Conservation (phyloP, 1,140 invertebrate species). For the Trichogramma pretiosum region DNA sequence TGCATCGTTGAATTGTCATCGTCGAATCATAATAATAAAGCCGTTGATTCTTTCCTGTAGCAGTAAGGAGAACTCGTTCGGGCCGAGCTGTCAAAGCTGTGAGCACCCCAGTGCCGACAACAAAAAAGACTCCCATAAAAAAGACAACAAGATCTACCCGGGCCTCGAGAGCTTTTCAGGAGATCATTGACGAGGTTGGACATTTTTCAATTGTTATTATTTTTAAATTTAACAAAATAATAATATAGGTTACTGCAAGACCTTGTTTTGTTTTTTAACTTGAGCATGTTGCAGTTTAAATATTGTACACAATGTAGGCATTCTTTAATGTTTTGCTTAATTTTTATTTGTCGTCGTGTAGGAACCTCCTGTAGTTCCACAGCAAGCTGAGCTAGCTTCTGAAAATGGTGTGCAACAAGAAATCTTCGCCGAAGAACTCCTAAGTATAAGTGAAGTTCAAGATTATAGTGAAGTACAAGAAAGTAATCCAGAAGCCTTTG, state of each 20-base stretch:
- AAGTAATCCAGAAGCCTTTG: conserved; percentile 13
- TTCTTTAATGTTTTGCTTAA: not conserved
- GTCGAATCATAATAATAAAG: conserved; percentile 7
- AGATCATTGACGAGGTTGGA: conserved; percentile 26
- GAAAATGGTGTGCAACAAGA: conserved; percentile 14
- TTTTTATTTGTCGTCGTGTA: not conserved
- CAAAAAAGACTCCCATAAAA: conserved; percentile 32
- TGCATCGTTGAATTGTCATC: not conserved
- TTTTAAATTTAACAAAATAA: not conserved
- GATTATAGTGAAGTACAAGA: conserved; percentile 1
- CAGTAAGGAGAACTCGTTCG: conserved; percentile 34
- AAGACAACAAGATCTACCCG: conserved; percentile 27
- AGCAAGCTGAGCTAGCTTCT: not conserved
- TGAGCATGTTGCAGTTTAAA: too few relatives aligned
- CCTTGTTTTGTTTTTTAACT: conserved; percentile 1
- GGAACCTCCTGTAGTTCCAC: conserved; percentile 1
- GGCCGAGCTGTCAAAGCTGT: conserved; percentile 27
- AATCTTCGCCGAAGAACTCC: not conserved
- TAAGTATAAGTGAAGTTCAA: not conserved
- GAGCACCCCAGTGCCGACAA: conserved; percentile 21
- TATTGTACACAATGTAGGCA: too few relatives aligned
- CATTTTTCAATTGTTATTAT: not conserved
- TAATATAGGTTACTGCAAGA: not conserved
- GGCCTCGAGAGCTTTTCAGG: conserved; percentile 23
- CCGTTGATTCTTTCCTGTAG: not conserved